Percentiles rank a stretch among this genome's conserved stretches.
phyloP scores from a whole-genome alignment of 2,888 invertebrate genomes.

The Dysmachus trigonus region DNA sequence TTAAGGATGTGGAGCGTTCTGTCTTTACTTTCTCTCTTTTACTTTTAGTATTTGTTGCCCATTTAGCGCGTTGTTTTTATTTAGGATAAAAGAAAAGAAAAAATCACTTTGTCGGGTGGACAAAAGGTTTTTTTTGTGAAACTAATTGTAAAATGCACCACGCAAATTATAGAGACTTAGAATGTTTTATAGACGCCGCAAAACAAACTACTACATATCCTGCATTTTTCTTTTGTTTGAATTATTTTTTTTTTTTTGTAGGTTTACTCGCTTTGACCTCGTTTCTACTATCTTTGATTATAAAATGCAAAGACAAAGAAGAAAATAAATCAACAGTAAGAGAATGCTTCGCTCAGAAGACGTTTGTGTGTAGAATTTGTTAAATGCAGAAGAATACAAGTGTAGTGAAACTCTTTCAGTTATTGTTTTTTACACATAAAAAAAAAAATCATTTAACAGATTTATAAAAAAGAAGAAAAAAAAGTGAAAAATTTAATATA shows the following conservation, averaged over 20 bases:
- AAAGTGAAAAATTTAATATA: constrained; percentile 37
- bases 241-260: neutral
- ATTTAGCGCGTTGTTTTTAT: neutral
- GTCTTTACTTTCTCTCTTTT: neutral
- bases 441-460: constrained; percentile 4
- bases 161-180: neutral
- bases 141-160: neutral
- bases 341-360: neutral
- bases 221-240: constrained; percentile 3
- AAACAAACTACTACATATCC: neutral
- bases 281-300: neutral
- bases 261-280: neutral
- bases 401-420: constrained; percentile 26
- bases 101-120: neutral
- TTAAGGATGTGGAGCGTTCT: neutral
- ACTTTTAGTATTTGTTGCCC: neutral
- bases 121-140: neutral
- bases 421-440: constrained; percentile 39
- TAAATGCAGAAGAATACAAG: constrained; percentile 26
- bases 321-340: neutral
- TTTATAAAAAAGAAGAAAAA: constrained; percentile 34
- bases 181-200: neutral
- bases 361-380: constrained; percentile 31
- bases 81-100: neutral
- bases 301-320: neutral